Base-by-base conservation (phyloP, 2,797 vertebrate species). In the Acipenser ruthenus region DNA sequence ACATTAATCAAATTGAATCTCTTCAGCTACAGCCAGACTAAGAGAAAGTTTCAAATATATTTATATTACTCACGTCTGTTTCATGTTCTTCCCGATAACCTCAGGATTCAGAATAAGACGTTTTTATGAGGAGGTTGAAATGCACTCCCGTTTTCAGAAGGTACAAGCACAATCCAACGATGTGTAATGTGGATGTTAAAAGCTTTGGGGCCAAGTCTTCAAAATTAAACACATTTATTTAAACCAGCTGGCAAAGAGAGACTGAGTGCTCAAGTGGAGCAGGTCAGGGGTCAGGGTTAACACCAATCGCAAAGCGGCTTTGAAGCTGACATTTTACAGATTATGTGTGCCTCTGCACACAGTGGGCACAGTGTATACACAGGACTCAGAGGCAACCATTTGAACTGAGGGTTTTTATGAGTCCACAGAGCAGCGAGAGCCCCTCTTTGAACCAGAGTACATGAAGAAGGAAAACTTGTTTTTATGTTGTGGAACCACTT, bases 271-370 rank as follows among this genome's bases (percentile, higher is more conserved):
- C 90, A 92, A 91, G 87, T 88, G 86, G 65, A 79, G 15, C 50
- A 69, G 90, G 90, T 91, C 82, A 82, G 73, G 85, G 93, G 91
- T 96, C 92, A 91, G 88, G 88, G 89, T 89, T 93, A 93, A 95
- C 92, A 90, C 91, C 85, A 89, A 92, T 91, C 92, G 93, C 85
- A 73, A 82, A 86, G 80, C 88, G 89, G 90, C 93, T 95, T 96
- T 95, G 93, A 95, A 94, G 91, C 77, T 93, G 90, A 90, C 89
- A 79, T 90, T 93, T 94, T 93, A 93, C 91, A 92, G 91, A 93
- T 91, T 89, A 88, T 90, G 87, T 85, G 87, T 88, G 81, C 87
- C 81, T 84, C 83, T 58, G 79, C 70, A 84, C 85, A 79, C 83
- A 87, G 87, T 89, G 87, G 86, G 87, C 87, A 89, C 78, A 81